Evolutionary conservation across 2,113 vertebrate genomes (phyloP).

Genomic region (Oryzias woworae): DNA sequence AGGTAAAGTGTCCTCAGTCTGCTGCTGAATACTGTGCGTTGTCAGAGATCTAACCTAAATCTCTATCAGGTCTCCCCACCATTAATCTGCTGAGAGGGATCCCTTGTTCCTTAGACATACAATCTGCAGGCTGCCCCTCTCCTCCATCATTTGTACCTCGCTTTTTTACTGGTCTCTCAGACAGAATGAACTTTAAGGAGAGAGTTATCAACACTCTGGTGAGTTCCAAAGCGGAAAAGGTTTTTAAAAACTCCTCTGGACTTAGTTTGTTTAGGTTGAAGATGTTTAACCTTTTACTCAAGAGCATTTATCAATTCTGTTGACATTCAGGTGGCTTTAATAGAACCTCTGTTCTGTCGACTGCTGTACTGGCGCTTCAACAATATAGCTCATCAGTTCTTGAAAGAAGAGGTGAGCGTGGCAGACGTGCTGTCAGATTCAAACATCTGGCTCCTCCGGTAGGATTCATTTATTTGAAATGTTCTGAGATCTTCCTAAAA

Average conservation of each 20-base stretch:
- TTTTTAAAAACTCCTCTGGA: no score
- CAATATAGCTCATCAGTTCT: constrained; percentile 64
- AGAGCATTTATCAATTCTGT: no score
- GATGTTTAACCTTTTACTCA: no score
- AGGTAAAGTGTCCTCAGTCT: constrained; percentile 34
- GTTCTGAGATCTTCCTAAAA: no score
- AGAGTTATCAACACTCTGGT: constrained; percentile 77
- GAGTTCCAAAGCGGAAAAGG: background rate
- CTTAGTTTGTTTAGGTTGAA: no score
- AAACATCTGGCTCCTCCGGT: constrained; percentile 81
- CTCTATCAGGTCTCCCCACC: constrained; percentile 55
- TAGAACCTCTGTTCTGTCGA: constrained; percentile 74
- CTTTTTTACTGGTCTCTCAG: constrained; percentile 71
- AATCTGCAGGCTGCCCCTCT: constrained; percentile 65
- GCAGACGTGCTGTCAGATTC: constrained; percentile 65
- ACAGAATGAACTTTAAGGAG: constrained; percentile 83
- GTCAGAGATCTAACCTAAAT: background rate
- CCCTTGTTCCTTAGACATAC: constrained; percentile 62
- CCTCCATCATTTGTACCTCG: constrained; percentile 79
- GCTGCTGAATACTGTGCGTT: background rate
- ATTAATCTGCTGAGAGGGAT: constrained; percentile 74
- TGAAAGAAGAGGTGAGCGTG: constrained; percentile 75
- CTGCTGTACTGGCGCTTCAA: constrained; percentile 65
- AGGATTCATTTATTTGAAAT: background rate
- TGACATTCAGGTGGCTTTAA: constrained; percentile 48